Conservation (phyloP, 2,113 vertebrate species). For the Aramus guarauna region DNA sequence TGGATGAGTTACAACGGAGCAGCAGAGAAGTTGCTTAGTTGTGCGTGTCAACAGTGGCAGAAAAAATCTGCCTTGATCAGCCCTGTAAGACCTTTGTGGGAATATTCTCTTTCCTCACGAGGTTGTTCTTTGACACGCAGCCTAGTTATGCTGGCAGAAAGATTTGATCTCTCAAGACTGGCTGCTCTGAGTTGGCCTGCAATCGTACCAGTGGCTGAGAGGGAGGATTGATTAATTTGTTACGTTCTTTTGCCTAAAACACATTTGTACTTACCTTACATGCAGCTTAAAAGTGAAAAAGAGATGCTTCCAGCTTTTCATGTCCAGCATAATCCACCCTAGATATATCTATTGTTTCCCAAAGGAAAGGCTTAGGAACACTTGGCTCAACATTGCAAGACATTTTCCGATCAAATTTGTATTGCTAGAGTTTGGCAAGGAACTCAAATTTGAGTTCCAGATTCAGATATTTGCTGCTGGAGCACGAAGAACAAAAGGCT, state of each 20-base stretch:
- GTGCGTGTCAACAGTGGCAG: not conserved
- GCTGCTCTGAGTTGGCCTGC: not conserved
- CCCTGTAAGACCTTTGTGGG: not conserved
- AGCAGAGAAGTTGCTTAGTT: not conserved
- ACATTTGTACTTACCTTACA: not conserved
- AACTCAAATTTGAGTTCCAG: not conserved
- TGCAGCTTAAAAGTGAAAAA: not conserved
- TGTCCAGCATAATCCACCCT: not conserved
- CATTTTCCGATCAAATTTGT: rapidly evolving
- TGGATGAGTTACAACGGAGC: not conserved
- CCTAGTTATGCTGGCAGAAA: not conserved
- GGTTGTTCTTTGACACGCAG: not conserved
- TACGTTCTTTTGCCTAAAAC: not conserved
- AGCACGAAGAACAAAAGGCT: not conserved
- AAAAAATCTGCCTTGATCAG: slow-evolving; percentile 4
- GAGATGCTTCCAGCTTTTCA: not conserved
- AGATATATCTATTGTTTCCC: not conserved
- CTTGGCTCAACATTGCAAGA: not conserved
- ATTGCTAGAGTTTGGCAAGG: not conserved
- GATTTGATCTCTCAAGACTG: not conserved
- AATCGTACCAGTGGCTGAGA: not conserved
- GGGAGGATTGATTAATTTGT: not conserved
- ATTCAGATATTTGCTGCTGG: not conserved
- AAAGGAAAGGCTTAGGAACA: not conserved
- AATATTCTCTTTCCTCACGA: not conserved